Evolutionary conservation across 2,797 vertebrate species (phyloP).

Genomic region (Molothrus ater): DNA sequence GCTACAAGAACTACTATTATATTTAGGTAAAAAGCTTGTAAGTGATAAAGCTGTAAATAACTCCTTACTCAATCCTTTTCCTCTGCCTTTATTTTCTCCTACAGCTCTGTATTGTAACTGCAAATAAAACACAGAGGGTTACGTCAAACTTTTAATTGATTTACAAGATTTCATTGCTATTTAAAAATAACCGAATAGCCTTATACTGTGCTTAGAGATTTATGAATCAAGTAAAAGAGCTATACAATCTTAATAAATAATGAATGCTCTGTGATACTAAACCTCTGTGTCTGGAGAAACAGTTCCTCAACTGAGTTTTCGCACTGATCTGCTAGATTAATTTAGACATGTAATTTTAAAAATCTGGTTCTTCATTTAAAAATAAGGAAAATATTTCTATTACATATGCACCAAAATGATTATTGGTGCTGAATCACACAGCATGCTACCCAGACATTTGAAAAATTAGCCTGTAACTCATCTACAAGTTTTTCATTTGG

Average conservation of each 20-base stretch:
- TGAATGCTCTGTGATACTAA: not conserved
- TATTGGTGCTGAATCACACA: not conserved
- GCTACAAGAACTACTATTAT: not conserved
- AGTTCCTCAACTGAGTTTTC: not conserved
- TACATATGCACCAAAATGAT: not conserved
- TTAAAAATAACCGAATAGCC: not conserved
- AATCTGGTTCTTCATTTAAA: not conserved
- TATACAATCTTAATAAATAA: not conserved
- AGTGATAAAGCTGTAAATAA: slow-evolving; percentile 13
- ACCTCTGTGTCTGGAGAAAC: not conserved
- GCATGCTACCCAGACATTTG: not conserved
- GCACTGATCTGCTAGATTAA: not conserved
- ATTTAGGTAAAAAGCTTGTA: not conserved
- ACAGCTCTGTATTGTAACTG: not conserved
- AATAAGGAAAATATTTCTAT: not conserved
- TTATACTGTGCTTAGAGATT: not conserved
- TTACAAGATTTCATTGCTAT: not conserved
- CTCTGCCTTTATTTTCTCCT: not conserved
- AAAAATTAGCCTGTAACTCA: not conserved
- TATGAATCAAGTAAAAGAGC: not conserved
- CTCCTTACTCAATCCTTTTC: not conserved
- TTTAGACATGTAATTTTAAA: not conserved
- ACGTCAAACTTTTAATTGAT: not conserved
- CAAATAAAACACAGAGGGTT: not conserved
- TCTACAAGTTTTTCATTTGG: not conserved